Percentiles rank a stretch among this genome's conserved stretches.
phyloP scores from a whole-genome alignment of 2,113 vertebrate genomes.

The Platichthys flesus region DNA sequence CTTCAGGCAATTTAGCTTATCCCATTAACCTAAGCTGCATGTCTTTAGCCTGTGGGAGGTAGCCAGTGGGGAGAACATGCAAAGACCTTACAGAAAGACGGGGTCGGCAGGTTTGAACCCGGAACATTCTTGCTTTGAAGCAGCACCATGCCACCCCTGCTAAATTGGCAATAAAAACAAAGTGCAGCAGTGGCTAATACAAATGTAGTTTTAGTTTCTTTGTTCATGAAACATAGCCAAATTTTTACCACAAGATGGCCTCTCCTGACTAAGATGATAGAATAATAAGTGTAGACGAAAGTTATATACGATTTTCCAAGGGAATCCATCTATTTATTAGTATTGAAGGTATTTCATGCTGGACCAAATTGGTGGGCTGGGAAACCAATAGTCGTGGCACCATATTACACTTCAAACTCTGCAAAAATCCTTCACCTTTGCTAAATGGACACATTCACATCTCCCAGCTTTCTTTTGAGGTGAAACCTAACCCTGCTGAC shows the following conservation, averaged over 20 bases:
- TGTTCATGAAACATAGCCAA: neutral
- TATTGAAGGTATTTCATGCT: neutral
- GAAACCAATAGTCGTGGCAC: neutral
- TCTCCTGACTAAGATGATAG: too few relatives aligned
- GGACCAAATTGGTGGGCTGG: neutral
- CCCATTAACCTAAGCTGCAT: too few relatives aligned
- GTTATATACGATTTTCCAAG: neutral
- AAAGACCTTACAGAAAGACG: too few relatives aligned
- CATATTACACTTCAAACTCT: neutral
- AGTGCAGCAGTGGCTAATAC: too few relatives aligned
- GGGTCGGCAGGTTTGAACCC: too few relatives aligned
- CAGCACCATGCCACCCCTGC: too few relatives aligned
- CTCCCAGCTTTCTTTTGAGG: neutral
- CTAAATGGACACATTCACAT: slow-evolving; percentile 13
- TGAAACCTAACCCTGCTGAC: slow-evolving; percentile 21
- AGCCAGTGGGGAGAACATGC: too few relatives aligned
- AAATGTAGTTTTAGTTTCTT: neutral
- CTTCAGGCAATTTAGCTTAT: too few relatives aligned
- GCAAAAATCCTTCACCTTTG: neutral
- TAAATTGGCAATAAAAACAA: too few relatives aligned
- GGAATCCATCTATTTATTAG: neutral
- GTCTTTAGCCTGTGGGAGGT: too few relatives aligned
- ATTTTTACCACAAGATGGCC: neutral
- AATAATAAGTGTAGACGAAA: too few relatives aligned
- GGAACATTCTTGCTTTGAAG: too few relatives aligned